phyloP scores from a whole-genome alignment of 2,888 invertebrate genomes.

The Tenthredo mesomela region DNA sequence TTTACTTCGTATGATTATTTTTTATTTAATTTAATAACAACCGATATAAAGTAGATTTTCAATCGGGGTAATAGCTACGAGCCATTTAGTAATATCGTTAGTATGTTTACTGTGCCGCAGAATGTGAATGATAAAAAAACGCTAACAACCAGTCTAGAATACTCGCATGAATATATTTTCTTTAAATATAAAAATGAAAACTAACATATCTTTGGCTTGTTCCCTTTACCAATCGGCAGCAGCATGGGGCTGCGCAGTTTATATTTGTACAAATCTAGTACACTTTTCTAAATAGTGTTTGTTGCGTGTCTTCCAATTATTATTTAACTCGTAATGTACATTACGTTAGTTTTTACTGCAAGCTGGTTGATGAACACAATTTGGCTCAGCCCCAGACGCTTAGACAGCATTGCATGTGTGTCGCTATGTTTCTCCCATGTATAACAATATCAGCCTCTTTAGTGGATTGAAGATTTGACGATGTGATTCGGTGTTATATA shows the following conservation, averaged over 20 bases:
- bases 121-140: conserved; percentile 60
- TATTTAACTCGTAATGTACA: conserved; percentile 44
- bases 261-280: conserved; percentile 50
- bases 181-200: conserved; percentile 81
- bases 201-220: conserved; percentile 92
- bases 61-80: background rate
- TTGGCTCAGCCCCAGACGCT: conserved; percentile 70
- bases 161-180: conserved; percentile 59
- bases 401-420: conserved; percentile 75
- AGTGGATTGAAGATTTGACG: conserved; percentile 95
- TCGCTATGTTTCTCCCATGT: conserved; percentile 59
- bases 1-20: background rate
- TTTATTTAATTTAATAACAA: background rate
- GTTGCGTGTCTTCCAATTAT: conserved; percentile 55
- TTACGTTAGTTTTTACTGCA: conserved; percentile 50
- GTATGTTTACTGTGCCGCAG: conserved; percentile 26
- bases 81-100: background rate
- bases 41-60: background rate
- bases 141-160: conserved; percentile 67
- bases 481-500: conserved; percentile 96
- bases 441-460: conserved; percentile 71
- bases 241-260: conserved; percentile 71
- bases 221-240: conserved; percentile 87
- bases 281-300: conserved; percentile 60
- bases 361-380: conserved; percentile 65